Evolutionary conservation across 2,888 invertebrate genomes (phyloP).

Genomic region (Rhynchonema sp.): DNA sequence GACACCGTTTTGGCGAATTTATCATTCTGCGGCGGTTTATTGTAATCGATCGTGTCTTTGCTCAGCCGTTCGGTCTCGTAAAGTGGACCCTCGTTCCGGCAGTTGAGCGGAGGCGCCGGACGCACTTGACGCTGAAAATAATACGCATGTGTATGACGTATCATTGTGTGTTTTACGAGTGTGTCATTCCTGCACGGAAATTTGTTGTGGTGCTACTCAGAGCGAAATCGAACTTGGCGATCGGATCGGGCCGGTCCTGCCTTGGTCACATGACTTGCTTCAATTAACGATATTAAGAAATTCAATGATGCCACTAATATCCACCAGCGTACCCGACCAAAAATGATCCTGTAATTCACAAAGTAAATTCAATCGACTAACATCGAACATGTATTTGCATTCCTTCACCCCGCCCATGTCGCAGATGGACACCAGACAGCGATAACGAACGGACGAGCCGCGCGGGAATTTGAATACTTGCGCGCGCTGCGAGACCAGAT

Average conservation of each 20-base stretch:
- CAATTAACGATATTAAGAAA: no score
- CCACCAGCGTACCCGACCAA: no score
- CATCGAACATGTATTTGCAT: conserved; percentile 11
- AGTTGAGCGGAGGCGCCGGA: not conserved
- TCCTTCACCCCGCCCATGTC: conserved; percentile 15
- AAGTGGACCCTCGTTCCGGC: not conserved
- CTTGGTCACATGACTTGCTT: not conserved
- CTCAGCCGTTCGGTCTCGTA: not conserved
- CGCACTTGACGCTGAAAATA: no score
- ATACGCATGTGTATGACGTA: no score
- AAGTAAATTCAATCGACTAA: not conserved
- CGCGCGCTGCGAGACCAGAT: not conserved
- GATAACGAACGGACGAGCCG: conserved; percentile 19
- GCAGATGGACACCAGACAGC: conserved; percentile 21
- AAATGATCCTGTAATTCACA: no score
- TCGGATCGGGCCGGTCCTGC: not conserved
- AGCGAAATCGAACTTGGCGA: no score
- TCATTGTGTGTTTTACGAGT: no score
- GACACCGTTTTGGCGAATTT: not conserved
- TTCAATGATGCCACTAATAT: no score
- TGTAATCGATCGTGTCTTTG: not conserved
- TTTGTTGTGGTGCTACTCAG: no score
- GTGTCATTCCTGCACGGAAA: no score
- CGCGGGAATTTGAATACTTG: conserved; percentile 20
- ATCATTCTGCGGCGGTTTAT: not conserved